Conservation (phyloP, 2,888 invertebrate species). For the Sicus ferrugineus region DNA sequence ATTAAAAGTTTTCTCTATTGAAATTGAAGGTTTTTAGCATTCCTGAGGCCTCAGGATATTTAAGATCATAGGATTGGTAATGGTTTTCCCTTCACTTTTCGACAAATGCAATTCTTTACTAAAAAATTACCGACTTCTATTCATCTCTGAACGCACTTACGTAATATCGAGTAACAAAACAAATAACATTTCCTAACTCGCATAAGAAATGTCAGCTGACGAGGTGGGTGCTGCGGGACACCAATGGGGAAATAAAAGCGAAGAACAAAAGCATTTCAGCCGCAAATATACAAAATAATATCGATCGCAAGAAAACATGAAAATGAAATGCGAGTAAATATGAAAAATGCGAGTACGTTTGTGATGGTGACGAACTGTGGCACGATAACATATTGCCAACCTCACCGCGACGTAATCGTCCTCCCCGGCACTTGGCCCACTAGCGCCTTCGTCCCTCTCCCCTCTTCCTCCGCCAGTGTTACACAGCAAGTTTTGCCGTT, state of each 20-base stretch:
- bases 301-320: constrained; percentile 17
- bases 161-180: too few species aligned
- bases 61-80: too few species aligned
- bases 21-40: too few species aligned
- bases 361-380: background rate
- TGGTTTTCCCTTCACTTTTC: too few species aligned
- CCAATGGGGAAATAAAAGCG: constrained; percentile 11
- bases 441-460: background rate
- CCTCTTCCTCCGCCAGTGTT: background rate
- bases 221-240: too few species aligned
- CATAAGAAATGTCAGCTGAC: too few species aligned
- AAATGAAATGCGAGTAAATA: constrained; percentile 25
- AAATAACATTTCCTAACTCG: too few species aligned
- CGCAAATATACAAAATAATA: constrained; percentile 12
- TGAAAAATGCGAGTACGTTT: constrained; percentile 10
- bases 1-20: too few species aligned
- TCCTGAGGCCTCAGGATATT: too few species aligned
- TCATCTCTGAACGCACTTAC: too few species aligned
- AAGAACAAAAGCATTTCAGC: constrained; percentile 5
- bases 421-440: background rate
- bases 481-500: background rate
- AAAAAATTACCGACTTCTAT: too few species aligned
- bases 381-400: background rate
- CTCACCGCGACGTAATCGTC: background rate
- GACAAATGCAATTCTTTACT: too few species aligned